A percentile compares a stretch with the other conserved stretches of the same genome.
Conservation (phyloP, 2,888 invertebrate species). For the Lasioglossum zephyrum region DNA sequence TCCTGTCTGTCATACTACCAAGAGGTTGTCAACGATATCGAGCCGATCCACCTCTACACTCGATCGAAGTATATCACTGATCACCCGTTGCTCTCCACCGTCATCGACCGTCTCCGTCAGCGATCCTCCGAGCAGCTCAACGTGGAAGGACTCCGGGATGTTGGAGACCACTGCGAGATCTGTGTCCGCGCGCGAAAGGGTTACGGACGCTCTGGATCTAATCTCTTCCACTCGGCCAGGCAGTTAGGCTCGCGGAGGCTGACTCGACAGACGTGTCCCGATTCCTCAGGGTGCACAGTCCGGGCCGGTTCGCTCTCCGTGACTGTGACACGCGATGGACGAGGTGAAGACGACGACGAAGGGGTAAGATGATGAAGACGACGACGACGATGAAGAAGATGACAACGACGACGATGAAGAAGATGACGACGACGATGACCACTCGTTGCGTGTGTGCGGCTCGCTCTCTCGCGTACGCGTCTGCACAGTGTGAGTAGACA, state of each 20-base stretch:
- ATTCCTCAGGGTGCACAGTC: constrained; percentile 16
- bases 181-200: background rate
- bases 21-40: background rate
- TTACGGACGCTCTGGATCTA: background rate
- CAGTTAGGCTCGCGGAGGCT: background rate
- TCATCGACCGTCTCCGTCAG: background rate
- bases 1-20: background rate
- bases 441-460: constrained; percentile 63
- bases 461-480: constrained; percentile 68
- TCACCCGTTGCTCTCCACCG: background rate
- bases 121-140: background rate
- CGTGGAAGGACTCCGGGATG: background rate
- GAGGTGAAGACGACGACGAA: constrained; percentile 8
- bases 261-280: background rate
- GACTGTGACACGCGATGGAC: constrained; percentile 26
- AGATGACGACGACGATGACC: constrained; percentile 27
- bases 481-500: constrained; percentile 65
- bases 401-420: background rate
- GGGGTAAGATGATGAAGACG: background rate
- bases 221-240: constrained; percentile 19
- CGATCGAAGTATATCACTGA: constrained; percentile 2
- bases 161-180: background rate
- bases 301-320: constrained; percentile 37
- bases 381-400: background rate
- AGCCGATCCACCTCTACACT: background rate